Conservation (phyloP, 1,140 invertebrate species). For the Sweltsa coloradensis region DNA sequence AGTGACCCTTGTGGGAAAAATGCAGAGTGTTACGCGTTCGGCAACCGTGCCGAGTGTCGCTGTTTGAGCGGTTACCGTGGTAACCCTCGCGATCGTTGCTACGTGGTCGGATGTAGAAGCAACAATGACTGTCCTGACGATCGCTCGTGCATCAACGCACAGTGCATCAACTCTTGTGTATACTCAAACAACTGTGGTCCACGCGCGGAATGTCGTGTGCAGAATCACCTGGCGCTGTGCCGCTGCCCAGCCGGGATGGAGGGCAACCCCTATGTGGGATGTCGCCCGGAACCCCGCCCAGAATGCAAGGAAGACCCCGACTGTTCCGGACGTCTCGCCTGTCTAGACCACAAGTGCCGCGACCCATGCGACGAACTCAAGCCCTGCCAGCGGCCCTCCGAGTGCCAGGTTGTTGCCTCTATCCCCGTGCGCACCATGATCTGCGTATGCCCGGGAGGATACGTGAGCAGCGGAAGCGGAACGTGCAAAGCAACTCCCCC, state of each 20-base stretch:
- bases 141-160: conserved; percentile 69
- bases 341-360: conserved; percentile 65
- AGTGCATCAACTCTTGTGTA: conserved; percentile 76
- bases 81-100: conserved; percentile 62
- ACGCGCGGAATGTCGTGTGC: conserved; percentile 61
- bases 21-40: conserved; percentile 66
- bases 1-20: conserved; percentile 70
- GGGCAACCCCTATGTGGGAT: conserved; percentile 73
- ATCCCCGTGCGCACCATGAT: conserved; percentile 76
- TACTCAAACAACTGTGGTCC: conserved; percentile 64
- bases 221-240: conserved; percentile 72
- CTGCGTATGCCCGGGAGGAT: conserved; percentile 78
- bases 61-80: conserved; percentile 70
- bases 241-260: conserved; percentile 54
- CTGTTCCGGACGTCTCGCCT: conserved; percentile 65
- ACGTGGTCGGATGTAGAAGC: conserved; percentile 71
- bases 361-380: conserved; percentile 66
- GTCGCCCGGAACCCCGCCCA: conserved; percentile 50
- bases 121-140: conserved; percentile 79
- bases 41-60: conserved; percentile 62
- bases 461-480: conserved; percentile 69
- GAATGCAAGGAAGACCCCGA: conserved; percentile 71
- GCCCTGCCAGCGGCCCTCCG: conserved; percentile 65
- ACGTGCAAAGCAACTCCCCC: conserved; percentile 57
- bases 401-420: conserved; percentile 67